Evolutionary conservation across 2,888 invertebrate genomes (phyloP).

Genomic region (Scaptomyza tumidula): DNA sequence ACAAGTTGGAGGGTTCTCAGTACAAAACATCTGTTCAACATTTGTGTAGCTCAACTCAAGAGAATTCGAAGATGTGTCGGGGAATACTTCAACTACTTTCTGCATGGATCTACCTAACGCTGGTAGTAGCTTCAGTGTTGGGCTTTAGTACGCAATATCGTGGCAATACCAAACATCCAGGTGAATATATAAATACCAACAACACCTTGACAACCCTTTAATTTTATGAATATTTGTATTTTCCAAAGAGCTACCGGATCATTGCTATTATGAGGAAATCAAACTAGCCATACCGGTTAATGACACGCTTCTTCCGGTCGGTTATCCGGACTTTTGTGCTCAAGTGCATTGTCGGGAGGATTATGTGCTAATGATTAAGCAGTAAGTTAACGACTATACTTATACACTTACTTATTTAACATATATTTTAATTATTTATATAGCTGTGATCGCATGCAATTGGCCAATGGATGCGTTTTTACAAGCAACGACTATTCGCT

Average conservation of each 20-base stretch:
- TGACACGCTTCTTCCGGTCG: slow-evolving; percentile 55
- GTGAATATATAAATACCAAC: slow-evolving; percentile 35
- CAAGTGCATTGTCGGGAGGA: slow-evolving; percentile 70
- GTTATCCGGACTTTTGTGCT: slow-evolving; percentile 57
- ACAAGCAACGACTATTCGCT: slow-evolving; percentile 57
- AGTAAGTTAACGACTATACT: slow-evolving; percentile 59
- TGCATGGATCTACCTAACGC: not conserved
- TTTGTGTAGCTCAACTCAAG: not conserved
- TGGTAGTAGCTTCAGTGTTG: not conserved
- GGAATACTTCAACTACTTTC: not conserved
- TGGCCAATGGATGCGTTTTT: slow-evolving; percentile 53
- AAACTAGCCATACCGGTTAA: slow-evolving; percentile 64
- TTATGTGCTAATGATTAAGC: slow-evolving; percentile 72
- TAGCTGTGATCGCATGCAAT: slow-evolving; percentile 67
- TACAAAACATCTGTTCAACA: not conserved
- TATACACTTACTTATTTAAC: not conserved
- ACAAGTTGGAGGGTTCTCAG: slow-evolving; percentile 9
- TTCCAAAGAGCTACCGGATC: slow-evolving; percentile 43
- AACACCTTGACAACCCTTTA: not conserved
- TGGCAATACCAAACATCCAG: slow-evolving; percentile 68
- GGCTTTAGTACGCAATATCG: slow-evolving; percentile 64
- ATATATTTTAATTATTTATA: not conserved
- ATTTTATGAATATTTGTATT: too few species aligned
- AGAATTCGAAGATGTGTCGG: slow-evolving; percentile 22
- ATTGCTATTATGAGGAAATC: slow-evolving; percentile 72